Evolutionary conservation across 2,113 vertebrate species (phyloP).

Genomic region (Nipponia nippon): DNA sequence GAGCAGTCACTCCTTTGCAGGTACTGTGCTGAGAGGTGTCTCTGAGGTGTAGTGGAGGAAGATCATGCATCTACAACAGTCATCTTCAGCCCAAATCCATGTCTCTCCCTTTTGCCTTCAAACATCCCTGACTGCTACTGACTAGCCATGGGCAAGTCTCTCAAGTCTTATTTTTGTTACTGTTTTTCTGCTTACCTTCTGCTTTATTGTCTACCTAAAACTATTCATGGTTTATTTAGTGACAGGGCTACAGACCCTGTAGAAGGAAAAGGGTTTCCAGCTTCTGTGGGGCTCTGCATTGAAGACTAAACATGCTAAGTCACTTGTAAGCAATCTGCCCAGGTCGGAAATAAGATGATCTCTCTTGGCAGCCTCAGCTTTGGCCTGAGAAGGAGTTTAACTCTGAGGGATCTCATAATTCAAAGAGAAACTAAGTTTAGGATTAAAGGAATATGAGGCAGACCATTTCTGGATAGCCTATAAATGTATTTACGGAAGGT

Average conservation of each 20-base stretch:
- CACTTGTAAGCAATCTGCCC: neutral
- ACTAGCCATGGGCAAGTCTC: neutral
- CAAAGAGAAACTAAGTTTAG: neutral
- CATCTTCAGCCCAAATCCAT: neutral
- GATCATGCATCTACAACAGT: neutral
- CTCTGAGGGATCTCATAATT: neutral
- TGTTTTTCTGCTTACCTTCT: neutral
- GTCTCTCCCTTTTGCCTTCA: neutral
- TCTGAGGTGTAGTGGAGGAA: neutral
- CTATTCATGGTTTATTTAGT: neutral
- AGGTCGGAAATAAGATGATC: neutral
- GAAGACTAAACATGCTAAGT: neutral
- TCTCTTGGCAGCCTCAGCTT: neutral
- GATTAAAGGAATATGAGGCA: neutral
- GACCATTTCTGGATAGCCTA: neutral
- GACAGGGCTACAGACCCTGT: neutral
- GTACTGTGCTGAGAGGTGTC: neutral
- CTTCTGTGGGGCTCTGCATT: neutral
- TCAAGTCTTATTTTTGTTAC: neutral
- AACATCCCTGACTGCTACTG: neutral
- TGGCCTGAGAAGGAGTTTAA: neutral
- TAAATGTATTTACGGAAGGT: neutral
- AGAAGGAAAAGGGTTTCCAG: neutral
- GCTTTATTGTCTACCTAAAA: neutral
- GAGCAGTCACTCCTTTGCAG: neutral